Base-by-base conservation (phyloP, 2,888 invertebrate genomes). In the Rhyacophila evoluta region DNA sequence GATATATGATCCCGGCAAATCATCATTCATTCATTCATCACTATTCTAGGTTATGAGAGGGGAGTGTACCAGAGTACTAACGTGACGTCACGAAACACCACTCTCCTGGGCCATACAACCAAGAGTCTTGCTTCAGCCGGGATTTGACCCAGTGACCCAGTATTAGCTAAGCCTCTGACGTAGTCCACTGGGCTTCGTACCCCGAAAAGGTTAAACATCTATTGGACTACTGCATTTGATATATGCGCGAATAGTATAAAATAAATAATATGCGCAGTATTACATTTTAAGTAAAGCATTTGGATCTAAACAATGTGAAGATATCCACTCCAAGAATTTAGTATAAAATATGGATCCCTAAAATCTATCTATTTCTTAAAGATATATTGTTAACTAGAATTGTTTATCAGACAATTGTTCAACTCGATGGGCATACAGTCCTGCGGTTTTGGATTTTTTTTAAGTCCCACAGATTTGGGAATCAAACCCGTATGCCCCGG, bases 81-180 rank as follows among this genome's bases (percentile, higher is more conserved):
- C 10, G 75, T 79, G 77, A 79, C 79, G 79, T 79, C 79, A 79
- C 74, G 38, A 55, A 27, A 33, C 37, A 19, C 77, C 69, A 36
- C 76, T 55, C 55, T 55, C 55, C 39, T 70, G 29, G 55, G 38
- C 41, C 69, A 36, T 72, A 29, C 36, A 72, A 36, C 72, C 19
- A 55, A 55, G 55, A 39, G 72, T 19, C 69, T 79, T 72, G 78
- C 74, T 55, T 41, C 77, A 70, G 80, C 81, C 80, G 76, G 81
- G 81, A 80, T 74, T 12, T 77, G 82, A 82, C 82, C 82, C 80
- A 82, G 80, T 82, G 77, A 82, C 82, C 82, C 79, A 80, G 38
- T 73, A 81, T 79, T 33, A 70, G 75, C 79, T 75, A 67, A 74
- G 69, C 78, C 71, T 38, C 81, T 78, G 78, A 79, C 78, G 81